Evolutionary conservation across 2,113 vertebrate genomes (phyloP).

Genomic region (Anguilla japonica): DNA sequence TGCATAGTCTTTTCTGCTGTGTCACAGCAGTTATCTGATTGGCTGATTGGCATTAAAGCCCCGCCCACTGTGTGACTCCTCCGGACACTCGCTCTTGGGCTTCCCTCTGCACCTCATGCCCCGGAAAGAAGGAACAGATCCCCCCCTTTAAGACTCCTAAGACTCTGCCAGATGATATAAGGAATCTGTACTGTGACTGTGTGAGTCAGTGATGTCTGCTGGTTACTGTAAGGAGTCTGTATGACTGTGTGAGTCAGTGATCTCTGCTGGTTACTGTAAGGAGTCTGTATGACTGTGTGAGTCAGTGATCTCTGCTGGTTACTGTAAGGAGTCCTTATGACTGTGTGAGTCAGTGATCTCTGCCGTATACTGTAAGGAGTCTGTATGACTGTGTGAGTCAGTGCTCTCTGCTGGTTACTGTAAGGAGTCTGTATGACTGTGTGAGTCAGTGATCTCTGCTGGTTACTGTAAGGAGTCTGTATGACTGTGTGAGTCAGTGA

Average conservation of each 20-base stretch:
- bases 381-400: no score
- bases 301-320: no score
- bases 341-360: no score
- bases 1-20: slow-evolving; percentile 47
- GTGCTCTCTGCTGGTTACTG: no score
- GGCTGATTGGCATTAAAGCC: slow-evolving; percentile 30
- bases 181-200: not conserved
- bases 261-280: no score
- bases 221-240: not conserved
- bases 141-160: not conserved
- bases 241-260: not conserved
- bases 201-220: not conserved
- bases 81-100: not conserved
- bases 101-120: not conserved
- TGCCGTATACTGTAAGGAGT: no score
- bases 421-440: no score
- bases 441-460: no score
- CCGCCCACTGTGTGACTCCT: slow-evolving; percentile 27
- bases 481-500: no score
- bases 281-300: no score
- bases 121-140: slow-evolving; percentile 26
- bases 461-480: no score
- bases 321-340: no score
- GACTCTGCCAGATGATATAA: not conserved
- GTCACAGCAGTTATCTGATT: slow-evolving; percentile 34